Evolutionary conservation across 2,888 invertebrate genomes (phyloP), one percentile per base, ranked within the genome.

Genomic region (Nesidiocoris tenuis): DNA sequence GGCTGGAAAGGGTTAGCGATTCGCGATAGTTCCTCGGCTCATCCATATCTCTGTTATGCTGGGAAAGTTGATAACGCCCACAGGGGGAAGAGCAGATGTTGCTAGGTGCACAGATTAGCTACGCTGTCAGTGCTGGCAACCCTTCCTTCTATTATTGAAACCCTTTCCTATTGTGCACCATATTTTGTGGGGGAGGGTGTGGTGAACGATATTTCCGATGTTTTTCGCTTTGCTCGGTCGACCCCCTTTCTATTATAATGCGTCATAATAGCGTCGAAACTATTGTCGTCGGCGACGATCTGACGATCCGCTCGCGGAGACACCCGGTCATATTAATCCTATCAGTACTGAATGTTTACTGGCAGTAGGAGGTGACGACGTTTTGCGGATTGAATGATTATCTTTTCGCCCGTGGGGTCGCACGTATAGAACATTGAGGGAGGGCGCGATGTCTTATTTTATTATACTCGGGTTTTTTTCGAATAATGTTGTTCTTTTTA

Each of bases 381-480:
- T 39, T 22, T 72, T 72, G 72, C 72, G 72, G 72, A 72, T 72
- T 61, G 72, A 72, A 61, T 61, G 61, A 72, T 72, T 72, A 72
- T 72, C 72, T 63, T 12, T 39, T 12, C 39, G 39, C 12, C 39
- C 12, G 39, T 12, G 12, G 39, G 39, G 39, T 39, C 39, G 39
- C 3, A 39, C 39, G 12, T 39, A 39, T 12, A 39, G 39, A 39
- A n/a, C 39, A 3, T 39, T 12, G 39, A 39, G 12, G 39, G n/a
- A n/a, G 39, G 39, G 39, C 39, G 39, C 12, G 39, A 39, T 39
- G 5, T 39, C 39, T 39, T 39, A 39, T 39, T 39, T 39, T 39
- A 39, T 39, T 39, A 3, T 39, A 39, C 5, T 39, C 12, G 3
- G 3, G 3, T 39, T 39, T 39, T 39, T 39, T 39, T 12, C 39